Conservation (phyloP, 2,888 invertebrate genomes). For the Tiliacea citrago region DNA sequence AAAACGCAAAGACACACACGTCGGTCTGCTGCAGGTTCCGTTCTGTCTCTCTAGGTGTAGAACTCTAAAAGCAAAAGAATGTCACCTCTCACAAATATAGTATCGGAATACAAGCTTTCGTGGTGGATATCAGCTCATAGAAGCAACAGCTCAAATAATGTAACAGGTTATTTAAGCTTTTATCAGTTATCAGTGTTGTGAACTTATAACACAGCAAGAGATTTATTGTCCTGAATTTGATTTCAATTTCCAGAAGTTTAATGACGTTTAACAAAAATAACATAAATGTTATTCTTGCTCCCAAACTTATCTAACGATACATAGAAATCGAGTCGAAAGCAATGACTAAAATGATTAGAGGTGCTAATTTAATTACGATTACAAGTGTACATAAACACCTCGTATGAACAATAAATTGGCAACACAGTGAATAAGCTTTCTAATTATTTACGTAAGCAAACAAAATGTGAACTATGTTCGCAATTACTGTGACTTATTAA, state of each 20-base stretch:
- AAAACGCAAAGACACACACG: not conserved
- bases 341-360: not conserved
- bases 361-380: slow-evolving; percentile 8
- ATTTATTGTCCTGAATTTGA: slow-evolving; percentile 12
- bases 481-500: slow-evolving; percentile 59
- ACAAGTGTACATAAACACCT: slow-evolving; percentile 3
- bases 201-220: slow-evolving; percentile 1
- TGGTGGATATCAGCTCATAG: slow-evolving; percentile 2
- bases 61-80: not conserved
- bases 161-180: slow-evolving; percentile 9
- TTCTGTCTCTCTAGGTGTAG: not conserved
- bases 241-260: slow-evolving; percentile 25
- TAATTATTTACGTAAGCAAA: slow-evolving; percentile 48
- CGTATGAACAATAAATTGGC: slow-evolving; percentile 23
- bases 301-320: not conserved
- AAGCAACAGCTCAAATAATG: slow-evolving; percentile 14
- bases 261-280: slow-evolving; percentile 7
- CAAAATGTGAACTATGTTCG: slow-evolving; percentile 43
- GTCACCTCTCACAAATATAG: not conserved
- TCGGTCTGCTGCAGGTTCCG: not conserved
- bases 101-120: not conserved
- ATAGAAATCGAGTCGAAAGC: not conserved
- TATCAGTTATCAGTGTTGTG: not conserved
- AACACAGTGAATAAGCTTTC: slow-evolving; percentile 43
- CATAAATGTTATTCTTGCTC: not conserved